A percentile compares a stretch with the other conserved stretches of the same genome.
These are phyloP conservation scores for Lampris megalopsis DNA, from an alignment of 2,113 vertebrate species.

Conservation along the genomic window DNA sequence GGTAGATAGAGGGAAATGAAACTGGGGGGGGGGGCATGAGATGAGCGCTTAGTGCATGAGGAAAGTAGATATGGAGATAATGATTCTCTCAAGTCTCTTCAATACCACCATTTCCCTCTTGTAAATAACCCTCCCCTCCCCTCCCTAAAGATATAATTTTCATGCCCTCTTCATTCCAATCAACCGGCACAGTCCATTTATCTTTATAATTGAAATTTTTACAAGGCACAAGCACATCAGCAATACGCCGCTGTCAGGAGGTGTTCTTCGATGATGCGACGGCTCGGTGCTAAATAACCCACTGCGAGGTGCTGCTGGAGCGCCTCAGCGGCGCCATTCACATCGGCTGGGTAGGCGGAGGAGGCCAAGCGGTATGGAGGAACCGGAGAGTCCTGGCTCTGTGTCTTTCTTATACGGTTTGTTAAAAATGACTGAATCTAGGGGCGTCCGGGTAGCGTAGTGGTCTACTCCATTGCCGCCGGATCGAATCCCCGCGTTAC, in stretches of 20 bases:
- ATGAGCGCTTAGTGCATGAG: constrained; percentile 6
- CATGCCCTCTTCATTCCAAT: not conserved
- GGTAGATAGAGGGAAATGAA: constrained; percentile 43
- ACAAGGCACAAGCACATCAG: not conserved
- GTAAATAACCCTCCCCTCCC: not conserved
- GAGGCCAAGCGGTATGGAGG: no score
- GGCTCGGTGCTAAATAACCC: not conserved
- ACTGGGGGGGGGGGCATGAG: constrained; percentile 16
- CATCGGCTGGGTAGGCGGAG: not conserved
- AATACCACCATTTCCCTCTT: not conserved
- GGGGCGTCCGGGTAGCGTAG: no score
- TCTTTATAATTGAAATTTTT: not conserved
- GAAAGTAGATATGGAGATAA: not conserved
- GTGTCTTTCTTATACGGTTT: not conserved
- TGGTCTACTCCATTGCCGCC: no score
- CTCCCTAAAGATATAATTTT: not conserved
- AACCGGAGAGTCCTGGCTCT: no score
- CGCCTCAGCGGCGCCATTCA: constrained; percentile 1
- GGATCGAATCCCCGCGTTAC: no score
- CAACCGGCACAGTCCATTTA: not conserved
- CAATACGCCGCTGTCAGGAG: not conserved
- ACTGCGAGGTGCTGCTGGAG: not conserved
- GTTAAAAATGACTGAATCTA: not conserved
- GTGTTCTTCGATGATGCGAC: not conserved
- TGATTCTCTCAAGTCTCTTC: not conserved